A percentile compares a stretch with the other conserved stretches of the same genome.
These are phyloP conservation scores for Brachionus asplanchnoidis DNA, from an alignment of 1,140 invertebrate species.

Conservation along the genomic window DNA sequence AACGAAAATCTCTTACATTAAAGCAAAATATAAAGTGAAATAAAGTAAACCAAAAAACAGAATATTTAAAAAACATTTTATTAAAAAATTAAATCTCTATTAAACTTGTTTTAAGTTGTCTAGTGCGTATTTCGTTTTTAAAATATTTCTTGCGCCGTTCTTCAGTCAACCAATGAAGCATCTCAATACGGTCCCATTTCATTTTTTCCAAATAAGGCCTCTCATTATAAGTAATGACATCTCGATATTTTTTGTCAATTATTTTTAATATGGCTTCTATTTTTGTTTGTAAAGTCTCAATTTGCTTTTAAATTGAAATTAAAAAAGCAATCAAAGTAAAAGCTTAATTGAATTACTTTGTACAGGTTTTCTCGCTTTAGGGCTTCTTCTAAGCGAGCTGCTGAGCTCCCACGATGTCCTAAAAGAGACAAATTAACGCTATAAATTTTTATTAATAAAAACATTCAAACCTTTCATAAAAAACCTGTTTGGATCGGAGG, in stretches of 20 bases:
- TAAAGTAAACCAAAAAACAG: neutral
- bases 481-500: constrained; percentile 57
- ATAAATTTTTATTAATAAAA: neutral
- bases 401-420: constrained; percentile 48
- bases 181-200: constrained; percentile 56
- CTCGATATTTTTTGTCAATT: constrained; percentile 34
- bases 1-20: neutral
- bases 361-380: constrained; percentile 49
- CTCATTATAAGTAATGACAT: constrained; percentile 45
- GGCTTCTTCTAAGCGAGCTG: constrained; percentile 52
- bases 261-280: neutral
- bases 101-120: constrained; percentile 8
- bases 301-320: neutral
- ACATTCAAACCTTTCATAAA: constrained; percentile 50
- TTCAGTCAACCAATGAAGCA: constrained; percentile 56
- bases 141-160: constrained; percentile 46
- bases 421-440: neutral
- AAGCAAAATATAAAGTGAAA: neutral
- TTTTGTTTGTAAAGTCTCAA: constrained; percentile 27
- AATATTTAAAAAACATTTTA: constrained; percentile 7
- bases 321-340: neutral
- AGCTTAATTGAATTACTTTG: constrained; percentile 46
- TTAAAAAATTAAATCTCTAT: constrained; percentile 26
- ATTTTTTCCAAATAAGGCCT: constrained; percentile 56
- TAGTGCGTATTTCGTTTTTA: constrained; percentile 2